Conservation (phyloP, 2,113 vertebrate species). For the Orientallactaga bullata region DNA sequence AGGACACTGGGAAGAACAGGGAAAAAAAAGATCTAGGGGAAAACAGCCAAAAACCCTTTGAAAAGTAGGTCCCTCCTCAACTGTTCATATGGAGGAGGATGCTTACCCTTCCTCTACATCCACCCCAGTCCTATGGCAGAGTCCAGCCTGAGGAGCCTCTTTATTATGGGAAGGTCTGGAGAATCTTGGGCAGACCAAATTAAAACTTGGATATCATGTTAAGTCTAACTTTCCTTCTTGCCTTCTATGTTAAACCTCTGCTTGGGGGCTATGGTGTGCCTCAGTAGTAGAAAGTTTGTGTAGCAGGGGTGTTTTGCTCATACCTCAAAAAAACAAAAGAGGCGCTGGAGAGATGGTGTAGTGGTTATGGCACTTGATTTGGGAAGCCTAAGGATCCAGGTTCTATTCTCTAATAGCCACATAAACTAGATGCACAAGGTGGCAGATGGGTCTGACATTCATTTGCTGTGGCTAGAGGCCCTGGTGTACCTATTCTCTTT, state of each 20-base stretch:
- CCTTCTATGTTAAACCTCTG: not conserved
- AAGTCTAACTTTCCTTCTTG: not conserved
- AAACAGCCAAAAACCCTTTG: not conserved
- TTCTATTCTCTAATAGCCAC: no score
- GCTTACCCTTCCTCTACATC: fast-evolving
- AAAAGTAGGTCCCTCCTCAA: not conserved
- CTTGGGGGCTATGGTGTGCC: not conserved
- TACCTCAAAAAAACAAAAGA: not conserved
- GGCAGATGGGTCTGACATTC: no score
- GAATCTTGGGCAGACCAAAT: not conserved
- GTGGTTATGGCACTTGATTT: no score
- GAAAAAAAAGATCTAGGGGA: not conserved
- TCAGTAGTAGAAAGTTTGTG: no score
- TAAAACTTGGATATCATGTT: not conserved
- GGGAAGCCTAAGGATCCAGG: no score
- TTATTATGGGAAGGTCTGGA: not conserved
- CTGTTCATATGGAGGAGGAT: fast-evolving
- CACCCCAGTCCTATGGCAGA: no score
- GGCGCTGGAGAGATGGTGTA: no score
- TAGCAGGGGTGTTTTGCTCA: not conserved
- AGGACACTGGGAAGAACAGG: not conserved
- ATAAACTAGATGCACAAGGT: no score
- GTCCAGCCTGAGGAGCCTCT: fast-evolving
- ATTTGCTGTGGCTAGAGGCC: no score
- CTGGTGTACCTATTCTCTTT: no score